Evolutionary conservation across 2,797 vertebrate species (phyloP).

Genomic region (Bradypodion pumilum): DNA sequence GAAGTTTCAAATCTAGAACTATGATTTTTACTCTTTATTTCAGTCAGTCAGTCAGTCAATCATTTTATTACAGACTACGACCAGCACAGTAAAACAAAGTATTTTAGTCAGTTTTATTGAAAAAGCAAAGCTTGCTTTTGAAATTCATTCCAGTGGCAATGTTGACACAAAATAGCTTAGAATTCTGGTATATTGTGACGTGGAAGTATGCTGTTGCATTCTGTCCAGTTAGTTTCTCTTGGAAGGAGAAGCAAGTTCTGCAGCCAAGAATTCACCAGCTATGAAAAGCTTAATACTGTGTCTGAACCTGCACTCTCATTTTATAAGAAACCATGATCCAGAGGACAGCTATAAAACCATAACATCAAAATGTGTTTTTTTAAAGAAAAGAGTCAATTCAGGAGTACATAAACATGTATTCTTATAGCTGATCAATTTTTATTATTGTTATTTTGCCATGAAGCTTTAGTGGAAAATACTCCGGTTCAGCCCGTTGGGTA

Average conservation of each 20-base stretch:
- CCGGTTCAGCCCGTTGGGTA: conserved; percentile 45
- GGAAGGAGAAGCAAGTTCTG: neutral
- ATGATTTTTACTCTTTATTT: too few species aligned
- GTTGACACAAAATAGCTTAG: neutral
- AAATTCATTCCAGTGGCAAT: too few species aligned
- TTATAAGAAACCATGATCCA: neutral
- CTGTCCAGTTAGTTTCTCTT: neutral
- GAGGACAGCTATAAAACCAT: neutral
- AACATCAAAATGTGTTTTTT: neutral
- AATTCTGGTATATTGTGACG: neutral
- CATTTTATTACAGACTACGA: too few species aligned
- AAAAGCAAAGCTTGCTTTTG: too few species aligned
- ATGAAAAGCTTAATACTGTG: too few species aligned
- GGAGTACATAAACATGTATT: neutral
- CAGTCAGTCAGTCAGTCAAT: too few species aligned
- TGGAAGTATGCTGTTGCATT: neutral
- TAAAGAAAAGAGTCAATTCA: neutral
- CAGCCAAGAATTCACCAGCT: neutral
- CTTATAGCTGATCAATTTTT: neutral
- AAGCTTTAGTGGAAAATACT: conserved; percentile 36
- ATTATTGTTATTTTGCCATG: conserved; percentile 1
- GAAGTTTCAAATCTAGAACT: too few species aligned
- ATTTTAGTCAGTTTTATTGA: too few species aligned
- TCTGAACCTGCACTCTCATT: too few species aligned
- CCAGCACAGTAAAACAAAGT: too few species aligned